phyloP scores from a whole-genome alignment of 2,888 invertebrate genomes.

The Coenonympha glycerion region DNA sequence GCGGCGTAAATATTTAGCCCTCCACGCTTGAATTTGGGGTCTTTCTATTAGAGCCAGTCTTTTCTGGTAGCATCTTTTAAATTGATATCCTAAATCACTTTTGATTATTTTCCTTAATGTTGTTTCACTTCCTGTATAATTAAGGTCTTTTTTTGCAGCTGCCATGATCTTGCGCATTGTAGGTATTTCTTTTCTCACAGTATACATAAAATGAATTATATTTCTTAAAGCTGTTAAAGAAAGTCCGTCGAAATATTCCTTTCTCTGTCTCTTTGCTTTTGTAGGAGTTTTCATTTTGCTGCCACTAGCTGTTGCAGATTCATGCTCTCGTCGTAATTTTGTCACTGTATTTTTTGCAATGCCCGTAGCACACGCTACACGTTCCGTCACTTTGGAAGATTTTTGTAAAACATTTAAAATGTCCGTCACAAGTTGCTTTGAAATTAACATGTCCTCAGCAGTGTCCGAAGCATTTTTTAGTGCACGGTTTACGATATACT shows the following conservation, averaged over 20 bases:
- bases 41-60: neutral
- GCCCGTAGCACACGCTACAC: neutral
- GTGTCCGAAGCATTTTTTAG: neutral
- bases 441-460: neutral
- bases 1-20: neutral
- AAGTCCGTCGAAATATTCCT: neutral
- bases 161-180: conserved; percentile 31
- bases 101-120: neutral
- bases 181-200: conserved; percentile 26
- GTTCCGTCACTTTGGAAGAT: neutral
- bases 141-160: neutral
- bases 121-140: neutral
- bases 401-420: neutral
- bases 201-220: conserved; percentile 30
- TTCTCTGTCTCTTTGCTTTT: neutral
- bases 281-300: neutral
- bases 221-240: conserved; percentile 22
- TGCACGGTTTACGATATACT: conserved; percentile 24
- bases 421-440: neutral
- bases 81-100: neutral
- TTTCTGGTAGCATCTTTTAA: neutral
- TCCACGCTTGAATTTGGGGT: neutral
- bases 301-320: neutral
- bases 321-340: neutral
- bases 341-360: neutral